Evolutionary conservation across 2,797 vertebrate genomes (phyloP).

Genomic region (Spinibarbus caldwelli): DNA sequence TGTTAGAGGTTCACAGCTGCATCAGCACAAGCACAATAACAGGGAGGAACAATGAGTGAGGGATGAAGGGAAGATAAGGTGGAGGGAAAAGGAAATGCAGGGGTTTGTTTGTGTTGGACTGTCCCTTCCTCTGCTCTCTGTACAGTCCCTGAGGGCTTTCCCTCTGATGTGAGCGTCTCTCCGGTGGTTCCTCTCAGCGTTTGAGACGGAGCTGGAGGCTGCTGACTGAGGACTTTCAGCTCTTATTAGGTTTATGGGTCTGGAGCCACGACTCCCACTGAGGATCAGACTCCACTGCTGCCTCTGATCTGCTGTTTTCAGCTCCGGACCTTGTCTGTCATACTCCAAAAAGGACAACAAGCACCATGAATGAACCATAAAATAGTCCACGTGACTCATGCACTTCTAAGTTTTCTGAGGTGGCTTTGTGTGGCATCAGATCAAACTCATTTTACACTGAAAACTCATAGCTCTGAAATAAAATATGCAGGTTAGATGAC

Average conservation of each 20-base stretch:
- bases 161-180: slow-evolving; percentile 22
- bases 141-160: slow-evolving; percentile 24
- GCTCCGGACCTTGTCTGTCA: neutral
- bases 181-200: slow-evolving; percentile 18
- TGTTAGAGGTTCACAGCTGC: slow-evolving; percentile 43
- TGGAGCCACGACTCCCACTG: slow-evolving; percentile 29
- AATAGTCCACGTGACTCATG: neutral
- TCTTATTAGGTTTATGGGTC: slow-evolving; percentile 39
- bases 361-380: neutral
- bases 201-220: neutral
- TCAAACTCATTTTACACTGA: neutral
- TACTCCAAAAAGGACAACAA: neutral
- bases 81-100: slow-evolving; percentile 34
- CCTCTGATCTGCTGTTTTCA: neutral
- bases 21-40: slow-evolving; percentile 32
- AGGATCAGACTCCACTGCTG: slow-evolving; percentile 9
- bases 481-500: neutral
- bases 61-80: slow-evolving; percentile 35
- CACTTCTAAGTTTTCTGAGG: neutral
- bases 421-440: neutral
- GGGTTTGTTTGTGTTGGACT: slow-evolving; percentile 36
- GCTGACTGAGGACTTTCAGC: slow-evolving; percentile 29
- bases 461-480: neutral
- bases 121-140: slow-evolving; percentile 45
- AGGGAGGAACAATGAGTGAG: slow-evolving; percentile 35